Conservation (phyloP, 2,888 invertebrate genomes). For the Resseliella maxima region DNA sequence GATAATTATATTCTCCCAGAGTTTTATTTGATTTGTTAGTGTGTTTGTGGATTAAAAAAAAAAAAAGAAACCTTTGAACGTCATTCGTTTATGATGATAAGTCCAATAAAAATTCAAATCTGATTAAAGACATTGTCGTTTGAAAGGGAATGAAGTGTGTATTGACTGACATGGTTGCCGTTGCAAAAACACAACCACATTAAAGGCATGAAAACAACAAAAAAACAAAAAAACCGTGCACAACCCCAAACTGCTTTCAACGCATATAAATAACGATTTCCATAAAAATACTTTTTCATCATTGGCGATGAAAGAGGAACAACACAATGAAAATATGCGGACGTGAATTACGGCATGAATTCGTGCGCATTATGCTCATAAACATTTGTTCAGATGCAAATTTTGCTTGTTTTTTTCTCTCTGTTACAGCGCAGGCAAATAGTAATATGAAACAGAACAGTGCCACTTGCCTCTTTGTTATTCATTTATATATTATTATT, state of each 20-base stretch:
- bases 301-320: no score
- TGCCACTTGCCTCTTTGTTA: background rate
- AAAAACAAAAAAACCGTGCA: no score
- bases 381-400: background rate
- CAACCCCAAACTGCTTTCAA: background rate
- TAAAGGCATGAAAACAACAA: no score
- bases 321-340: conserved; percentile 17
- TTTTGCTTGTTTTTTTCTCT: background rate
- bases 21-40: no score
- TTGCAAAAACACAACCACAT: no score
- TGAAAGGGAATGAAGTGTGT: no score
- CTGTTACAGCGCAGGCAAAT: no score
- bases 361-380: background rate
- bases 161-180: no score
- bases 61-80: background rate
- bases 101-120: background rate
- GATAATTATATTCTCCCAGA: no score
- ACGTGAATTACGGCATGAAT: background rate
- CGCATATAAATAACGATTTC: background rate
- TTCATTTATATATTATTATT: no score
- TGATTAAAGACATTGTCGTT: background rate
- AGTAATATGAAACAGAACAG: background rate
- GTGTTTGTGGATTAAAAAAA: no score
- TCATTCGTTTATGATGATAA: background rate
- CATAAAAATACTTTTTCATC: background rate